These are phyloP conservation scores for Epizoanthus illoricatus DNA, from an alignment of 92 coral and sea anemone genomes.

Conservation along the genomic window DNA sequence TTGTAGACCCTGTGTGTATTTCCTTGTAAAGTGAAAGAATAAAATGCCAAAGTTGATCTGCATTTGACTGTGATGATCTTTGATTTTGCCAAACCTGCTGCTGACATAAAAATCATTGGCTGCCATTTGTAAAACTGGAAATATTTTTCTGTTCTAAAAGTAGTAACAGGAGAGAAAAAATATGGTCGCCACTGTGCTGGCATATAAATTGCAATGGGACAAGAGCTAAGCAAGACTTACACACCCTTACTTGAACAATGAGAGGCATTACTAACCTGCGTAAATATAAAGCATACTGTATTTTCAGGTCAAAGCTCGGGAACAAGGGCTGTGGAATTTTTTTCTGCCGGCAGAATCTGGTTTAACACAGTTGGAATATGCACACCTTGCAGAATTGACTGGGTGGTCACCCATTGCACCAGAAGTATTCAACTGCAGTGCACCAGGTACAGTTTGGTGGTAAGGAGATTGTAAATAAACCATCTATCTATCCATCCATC, in stretches of 20 bases:
- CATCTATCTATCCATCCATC: too few species aligned
- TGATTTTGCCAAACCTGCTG: too few species aligned
- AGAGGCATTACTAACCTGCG: too few species aligned
- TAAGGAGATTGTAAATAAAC: too few species aligned
- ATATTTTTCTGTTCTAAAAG: too few species aligned
- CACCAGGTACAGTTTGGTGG: slow-evolving; percentile 69
- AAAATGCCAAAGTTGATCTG: too few species aligned
- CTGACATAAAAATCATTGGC: too few species aligned
- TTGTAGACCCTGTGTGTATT: background rate
- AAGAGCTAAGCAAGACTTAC: background rate
- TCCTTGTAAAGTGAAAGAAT: background rate
- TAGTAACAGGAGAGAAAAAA: too few species aligned
- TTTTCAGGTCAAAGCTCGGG: slow-evolving; percentile 70
- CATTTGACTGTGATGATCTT: too few species aligned
- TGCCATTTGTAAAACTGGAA: too few species aligned
- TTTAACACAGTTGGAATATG: slow-evolving; percentile 89
- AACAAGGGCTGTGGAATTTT: slow-evolving; percentile 91
- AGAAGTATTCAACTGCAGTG: slow-evolving; percentile 94
- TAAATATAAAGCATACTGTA: background rate
- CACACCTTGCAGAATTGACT: slow-evolving; percentile 85
- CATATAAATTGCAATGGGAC: background rate
- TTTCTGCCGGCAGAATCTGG: slow-evolving; percentile 92
- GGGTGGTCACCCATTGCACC: slow-evolving; percentile 87
- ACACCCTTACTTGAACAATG: background rate
- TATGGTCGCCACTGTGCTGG: too few species aligned